Evolutionary conservation across 2,888 invertebrate genomes (phyloP).

Genomic region (Tetranychus piercei): DNA sequence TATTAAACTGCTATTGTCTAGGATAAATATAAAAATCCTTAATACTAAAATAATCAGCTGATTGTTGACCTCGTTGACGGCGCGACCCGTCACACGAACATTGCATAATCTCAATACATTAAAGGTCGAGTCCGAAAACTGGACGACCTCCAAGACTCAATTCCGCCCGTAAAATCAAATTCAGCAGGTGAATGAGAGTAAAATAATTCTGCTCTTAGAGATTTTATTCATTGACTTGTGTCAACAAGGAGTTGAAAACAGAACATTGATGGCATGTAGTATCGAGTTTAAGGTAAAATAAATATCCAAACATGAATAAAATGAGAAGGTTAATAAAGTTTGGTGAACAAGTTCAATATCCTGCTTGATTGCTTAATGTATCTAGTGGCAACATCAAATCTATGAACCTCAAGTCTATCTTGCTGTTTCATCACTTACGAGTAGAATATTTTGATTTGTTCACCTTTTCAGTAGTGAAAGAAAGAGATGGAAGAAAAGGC

Average conservation of each 20-base stretch:
- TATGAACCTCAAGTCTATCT: neutral
- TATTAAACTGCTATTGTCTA: too few relatives aligned
- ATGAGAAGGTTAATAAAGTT: neutral
- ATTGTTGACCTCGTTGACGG: too few relatives aligned
- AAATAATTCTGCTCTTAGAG: neutral
- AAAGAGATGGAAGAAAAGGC: neutral
- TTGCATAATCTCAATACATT: neutral
- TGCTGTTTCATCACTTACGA: neutral
- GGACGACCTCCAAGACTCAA: neutral
- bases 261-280: too few relatives aligned
- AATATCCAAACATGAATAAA: neutral
- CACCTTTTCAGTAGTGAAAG: neutral
- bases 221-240: too few relatives aligned
- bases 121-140: neutral
- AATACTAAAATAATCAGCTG: too few relatives aligned
- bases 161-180: neutral
- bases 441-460: neutral
- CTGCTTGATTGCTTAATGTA: neutral
- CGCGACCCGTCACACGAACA: conserved; percentile 58
- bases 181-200: neutral
- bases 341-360: neutral
- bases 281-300: neutral
- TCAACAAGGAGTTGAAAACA: too few relatives aligned
- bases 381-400: neutral
- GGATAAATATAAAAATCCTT: too few relatives aligned